Base-by-base conservation (phyloP, 1,140 invertebrate genomes). In the Eulimnadia texana region DNA sequence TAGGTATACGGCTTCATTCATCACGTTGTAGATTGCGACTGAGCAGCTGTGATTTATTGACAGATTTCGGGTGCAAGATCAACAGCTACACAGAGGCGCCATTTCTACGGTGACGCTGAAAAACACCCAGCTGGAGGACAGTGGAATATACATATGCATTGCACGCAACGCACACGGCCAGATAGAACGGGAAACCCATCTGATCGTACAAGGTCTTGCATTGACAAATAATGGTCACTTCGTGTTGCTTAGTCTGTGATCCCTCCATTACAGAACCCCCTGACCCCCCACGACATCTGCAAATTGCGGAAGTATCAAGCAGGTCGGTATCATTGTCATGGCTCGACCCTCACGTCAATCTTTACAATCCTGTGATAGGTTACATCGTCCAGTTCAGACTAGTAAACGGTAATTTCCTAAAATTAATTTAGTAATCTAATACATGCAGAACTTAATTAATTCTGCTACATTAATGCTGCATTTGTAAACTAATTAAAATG, bases 81-180 rank as follows among this genome's bases (percentile, higher is more conserved):
- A 57, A 20, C 27, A 57, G 19, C 54, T 28, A n/a, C 55, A 27
- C 24, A 28, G 22, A 16, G 55, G 55, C 0, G 16, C 33, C 6
- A 19, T 57, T 42, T 57, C 55, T 20, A 57, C 25, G 6, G 27
- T 57, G 25, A 57, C 55, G 10, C 25, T 57, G 13, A 16, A 16
- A 10, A 20, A 13, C 1, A 33, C 28, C 13, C 55, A 57, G 29
- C 27, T 57, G 27, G 55, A 57, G 29, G 55, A 57, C 6, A 29
- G 20, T 9, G 55, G 55, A 10, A 57, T 57, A 22, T 57, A 57
- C 55, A 57, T 57, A 16, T 57, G 55, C 55, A 57, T 57, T 20
- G 55, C 55, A 10, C 22, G 27, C 24, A 57, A 57, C 28, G 29
- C 27, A 2, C 55, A 57, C 28, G 55, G 55, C 28, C 55, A 57